Percentiles rank a stretch among this genome's conserved stretches.
Evolutionary conservation across 1,140 invertebrate species (phyloP).

Genomic region (Kradibia gibbosae): DNA sequence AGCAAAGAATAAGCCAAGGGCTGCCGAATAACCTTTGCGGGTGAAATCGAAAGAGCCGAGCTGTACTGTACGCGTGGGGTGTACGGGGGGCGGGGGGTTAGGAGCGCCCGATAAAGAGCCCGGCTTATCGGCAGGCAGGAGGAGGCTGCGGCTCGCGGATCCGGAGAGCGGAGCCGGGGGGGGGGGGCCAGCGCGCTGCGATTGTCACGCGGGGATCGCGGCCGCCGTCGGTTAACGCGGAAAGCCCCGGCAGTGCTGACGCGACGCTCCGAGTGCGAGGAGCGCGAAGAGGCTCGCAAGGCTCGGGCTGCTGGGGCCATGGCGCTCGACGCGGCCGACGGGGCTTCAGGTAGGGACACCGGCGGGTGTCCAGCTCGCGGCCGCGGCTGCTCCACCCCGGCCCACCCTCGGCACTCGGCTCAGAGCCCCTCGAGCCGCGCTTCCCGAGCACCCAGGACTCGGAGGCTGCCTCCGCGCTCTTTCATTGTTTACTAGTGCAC

Average conservation of each 20-base stretch:
- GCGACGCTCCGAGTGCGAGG: constrained; percentile 41
- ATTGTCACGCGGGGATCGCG: constrained; percentile 24
- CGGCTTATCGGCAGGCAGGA: no score
- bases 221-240: constrained; percentile 30
- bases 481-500: no score
- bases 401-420: no score
- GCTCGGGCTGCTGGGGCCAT: not conserved
- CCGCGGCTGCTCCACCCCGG: no score
- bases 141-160: not conserved
- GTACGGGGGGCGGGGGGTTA: not conserved
- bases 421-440: no score
- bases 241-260: constrained; percentile 35
- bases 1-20: not conserved
- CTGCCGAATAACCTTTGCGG: no score
- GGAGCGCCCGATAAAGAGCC: not conserved
- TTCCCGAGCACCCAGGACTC: no score
- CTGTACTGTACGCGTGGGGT: not conserved
- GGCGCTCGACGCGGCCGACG: constrained; percentile 31
- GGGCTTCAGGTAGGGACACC: not conserved
- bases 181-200: not conserved
- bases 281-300: not conserved
- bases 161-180: not conserved
- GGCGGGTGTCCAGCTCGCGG: no score
- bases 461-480: no score
- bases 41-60: no score